Percentiles rank a stretch among this genome's conserved stretches.
Evolutionary conservation across 2,113 vertebrate genomes (phyloP).

Genomic region (Peromyscus leucopus): DNA sequence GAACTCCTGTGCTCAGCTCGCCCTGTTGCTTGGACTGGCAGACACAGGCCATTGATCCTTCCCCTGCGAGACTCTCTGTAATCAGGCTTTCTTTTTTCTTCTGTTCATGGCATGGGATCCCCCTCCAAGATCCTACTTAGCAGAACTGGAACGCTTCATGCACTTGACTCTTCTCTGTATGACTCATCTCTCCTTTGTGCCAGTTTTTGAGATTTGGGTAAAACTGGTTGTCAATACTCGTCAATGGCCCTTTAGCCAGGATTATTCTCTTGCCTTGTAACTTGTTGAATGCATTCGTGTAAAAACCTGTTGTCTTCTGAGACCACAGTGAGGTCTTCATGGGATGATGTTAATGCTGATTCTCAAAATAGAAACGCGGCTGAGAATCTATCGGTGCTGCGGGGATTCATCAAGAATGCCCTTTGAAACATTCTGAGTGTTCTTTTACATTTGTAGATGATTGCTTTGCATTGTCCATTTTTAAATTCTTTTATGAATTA

Average conservation of each 20-base stretch:
- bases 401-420: background rate
- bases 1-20: background rate
- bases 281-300: background rate
- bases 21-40: background rate
- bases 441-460: background rate
- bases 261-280: background rate
- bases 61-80: conserved; percentile 11
- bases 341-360: background rate
- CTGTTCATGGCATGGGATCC: background rate
- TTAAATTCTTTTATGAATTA: conserved; percentile 37
- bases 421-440: background rate
- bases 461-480: background rate
- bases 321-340: background rate
- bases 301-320: background rate
- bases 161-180: conserved; percentile 16
- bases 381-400: background rate
- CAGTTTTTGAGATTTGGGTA: conserved; percentile 35
- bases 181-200: background rate
- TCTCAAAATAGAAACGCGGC: background rate
- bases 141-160: conserved; percentile 35
- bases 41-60: background rate
- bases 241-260: background rate
- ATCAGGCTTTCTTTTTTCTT: background rate
- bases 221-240: background rate
- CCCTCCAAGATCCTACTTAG: background rate